These are phyloP conservation scores for Nematopogon swammerdamellus DNA, from an alignment of 2,888 invertebrate species.

Conservation along the genomic window DNA sequence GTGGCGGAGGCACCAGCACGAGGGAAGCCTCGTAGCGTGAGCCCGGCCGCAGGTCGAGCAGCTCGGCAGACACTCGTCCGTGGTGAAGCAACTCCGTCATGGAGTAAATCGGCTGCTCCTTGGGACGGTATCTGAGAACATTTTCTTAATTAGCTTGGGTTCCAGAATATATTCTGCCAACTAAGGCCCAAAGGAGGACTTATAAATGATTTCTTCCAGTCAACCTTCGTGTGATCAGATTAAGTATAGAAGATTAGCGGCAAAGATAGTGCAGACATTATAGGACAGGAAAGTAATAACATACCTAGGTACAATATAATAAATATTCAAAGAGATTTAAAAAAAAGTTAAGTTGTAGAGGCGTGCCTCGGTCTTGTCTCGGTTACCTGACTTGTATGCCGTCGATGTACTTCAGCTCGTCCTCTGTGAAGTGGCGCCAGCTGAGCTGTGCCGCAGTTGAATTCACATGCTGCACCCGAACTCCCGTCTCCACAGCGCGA, in stretches of 20 bases:
- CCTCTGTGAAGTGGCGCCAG: constrained; percentile 80
- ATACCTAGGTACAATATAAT: no score
- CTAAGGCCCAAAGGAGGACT: no score
- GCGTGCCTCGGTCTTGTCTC: neutral
- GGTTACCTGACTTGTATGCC: constrained; percentile 73
- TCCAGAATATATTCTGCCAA: no score
- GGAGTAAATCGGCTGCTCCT: constrained; percentile 77
- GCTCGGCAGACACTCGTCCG: constrained; percentile 72
- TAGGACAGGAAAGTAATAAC: no score
- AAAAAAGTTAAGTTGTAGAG: neutral
- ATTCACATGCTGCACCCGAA: constrained; percentile 71
- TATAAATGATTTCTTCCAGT: no score
- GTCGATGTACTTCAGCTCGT: constrained; percentile 81
- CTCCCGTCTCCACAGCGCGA: constrained; percentile 64
- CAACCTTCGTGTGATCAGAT: no score
- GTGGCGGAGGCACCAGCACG: constrained; percentile 78
- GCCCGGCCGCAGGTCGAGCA: constrained; percentile 75
- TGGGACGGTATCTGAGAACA: constrained; percentile 74
- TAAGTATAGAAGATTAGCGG: no score
- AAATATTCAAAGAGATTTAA: no score
- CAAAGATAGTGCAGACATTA: no score
- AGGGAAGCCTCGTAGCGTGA: constrained; percentile 81
- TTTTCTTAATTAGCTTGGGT: no score
- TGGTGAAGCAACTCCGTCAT: constrained; percentile 82
- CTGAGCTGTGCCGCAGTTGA: constrained; percentile 73